A percentile compares a stretch with the other conserved stretches of the same genome.
Conservation (phyloP, 37 sponge, comb jelly and placozoan species). For the Halichondria panicea region DNA sequence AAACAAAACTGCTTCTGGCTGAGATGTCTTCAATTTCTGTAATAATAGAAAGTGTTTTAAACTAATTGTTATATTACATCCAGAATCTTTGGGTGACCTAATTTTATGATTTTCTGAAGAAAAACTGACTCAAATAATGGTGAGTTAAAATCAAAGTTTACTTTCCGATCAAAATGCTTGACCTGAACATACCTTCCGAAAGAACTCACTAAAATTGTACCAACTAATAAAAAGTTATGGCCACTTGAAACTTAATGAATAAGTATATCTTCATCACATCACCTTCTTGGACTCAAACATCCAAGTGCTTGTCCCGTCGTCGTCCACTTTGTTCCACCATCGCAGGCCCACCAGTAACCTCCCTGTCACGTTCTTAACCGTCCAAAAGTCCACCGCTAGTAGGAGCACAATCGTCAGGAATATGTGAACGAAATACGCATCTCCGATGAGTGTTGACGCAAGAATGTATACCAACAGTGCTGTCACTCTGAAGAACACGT, state of each 20-base stretch:
- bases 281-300: conserved; percentile 91
- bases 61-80: no score
- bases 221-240: no score
- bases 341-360: conserved; percentile 90
- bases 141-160: no score
- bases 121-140: no score
- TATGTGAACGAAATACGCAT: conserved; percentile 40
- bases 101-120: no score
- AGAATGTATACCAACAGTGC: conserved; percentile 81
- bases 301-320: conserved; percentile 92
- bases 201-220: no score
- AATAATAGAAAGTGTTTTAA: no score
- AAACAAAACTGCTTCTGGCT: conserved; percentile 81
- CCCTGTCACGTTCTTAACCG: conserved; percentile 95
- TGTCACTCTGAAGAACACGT: conserved; percentile 73
- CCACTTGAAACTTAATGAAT: no score
- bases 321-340: conserved; percentile 99
- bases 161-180: no score
- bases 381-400: conserved; percentile 94
- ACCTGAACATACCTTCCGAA: no score
- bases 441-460: conserved; percentile 29
- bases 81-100: no score
- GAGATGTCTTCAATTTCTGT: background rate
- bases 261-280: background rate
- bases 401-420: conserved; percentile 76